Base-by-base conservation (phyloP, 2,888 invertebrate species). In the Metalampra italica region DNA sequence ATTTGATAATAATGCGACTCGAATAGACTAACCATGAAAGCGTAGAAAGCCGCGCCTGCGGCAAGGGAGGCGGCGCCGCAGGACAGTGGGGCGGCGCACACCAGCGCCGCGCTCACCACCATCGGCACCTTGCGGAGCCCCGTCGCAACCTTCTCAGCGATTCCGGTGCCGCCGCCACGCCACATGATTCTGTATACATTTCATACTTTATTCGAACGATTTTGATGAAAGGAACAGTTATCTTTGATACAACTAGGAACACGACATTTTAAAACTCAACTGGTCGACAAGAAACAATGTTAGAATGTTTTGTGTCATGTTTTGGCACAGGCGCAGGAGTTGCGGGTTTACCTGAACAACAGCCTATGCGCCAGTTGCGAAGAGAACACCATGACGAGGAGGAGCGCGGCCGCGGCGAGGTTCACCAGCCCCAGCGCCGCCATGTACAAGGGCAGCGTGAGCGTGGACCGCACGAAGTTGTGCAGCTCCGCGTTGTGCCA, bases 1-100 rank as follows among this genome's bases (percentile, higher is more conserved):
- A 22, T n/a, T n/a, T n/a, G n/a, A n/a, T n/a, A n/a, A 22, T 22
- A 22, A 22, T 22, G n/a, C n/a, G n/a, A n/a, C n/a, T n/a, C n/a
- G n/a, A 13, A 22, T 32, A 11, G 9, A 45, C 46, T 46, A 32
- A 94, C 94, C 91, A 93, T 91, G 52, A 94, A 87, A 39, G 93
- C 92, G 71, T 94, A 95, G 69, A 94, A 92, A 0, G 92, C 82
- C 4, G 92, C 90, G 0, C 93, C 94, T 8, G 92, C 81, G 7
- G 90, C 82, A 45, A 96, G 82, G 0, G 94, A 92, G 7, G 96
- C 84, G 1, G 94, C 94, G 4, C 96, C 96, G 67, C 95, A 95
- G 0, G 95, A 92, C 11, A 92, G 80, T 11, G 92, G 86, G 13
- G 92, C 91, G 5, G 94, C 82, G 36, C 92, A 90, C 15, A 95